phyloP scores from a whole-genome alignment of 2,113 vertebrate species.

The Balaeniceps rex region DNA sequence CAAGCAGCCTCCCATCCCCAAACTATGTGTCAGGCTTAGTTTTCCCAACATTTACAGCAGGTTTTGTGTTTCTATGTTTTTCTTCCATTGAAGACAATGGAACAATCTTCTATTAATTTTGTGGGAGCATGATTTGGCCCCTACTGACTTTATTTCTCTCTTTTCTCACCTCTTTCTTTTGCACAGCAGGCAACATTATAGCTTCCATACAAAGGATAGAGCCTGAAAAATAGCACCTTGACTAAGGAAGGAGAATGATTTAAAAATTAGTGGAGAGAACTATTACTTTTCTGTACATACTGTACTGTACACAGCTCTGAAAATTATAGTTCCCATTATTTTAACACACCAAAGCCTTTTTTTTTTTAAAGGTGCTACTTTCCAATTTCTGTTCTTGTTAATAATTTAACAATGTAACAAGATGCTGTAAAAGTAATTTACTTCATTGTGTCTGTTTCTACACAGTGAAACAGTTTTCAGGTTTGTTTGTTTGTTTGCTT shows the following conservation, averaged over 20 bases:
- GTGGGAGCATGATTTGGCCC: background rate
- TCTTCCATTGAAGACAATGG: background rate
- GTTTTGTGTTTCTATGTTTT: background rate
- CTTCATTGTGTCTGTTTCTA: background rate
- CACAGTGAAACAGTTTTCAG: background rate
- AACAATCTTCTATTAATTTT: background rate
- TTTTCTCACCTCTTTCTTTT: background rate
- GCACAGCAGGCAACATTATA: background rate
- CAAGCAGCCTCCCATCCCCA: background rate
- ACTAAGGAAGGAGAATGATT: background rate
- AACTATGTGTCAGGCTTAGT: background rate
- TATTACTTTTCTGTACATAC: background rate
- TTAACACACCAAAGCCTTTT: background rate
- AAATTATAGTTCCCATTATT: background rate
- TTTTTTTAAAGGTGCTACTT: background rate
- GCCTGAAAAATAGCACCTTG: background rate
- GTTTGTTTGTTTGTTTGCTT: background rate
- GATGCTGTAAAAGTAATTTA: background rate
- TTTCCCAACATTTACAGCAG: background rate
- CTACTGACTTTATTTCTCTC: background rate
- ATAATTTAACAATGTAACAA: slow-evolving; percentile 21
- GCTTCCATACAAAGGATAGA: background rate
- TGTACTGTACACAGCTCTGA: background rate
- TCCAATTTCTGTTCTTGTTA: background rate
- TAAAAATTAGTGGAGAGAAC: background rate